Evolutionary conservation across 2,888 invertebrate species (phyloP).

Genomic region (Acronicta leporina): DNA sequence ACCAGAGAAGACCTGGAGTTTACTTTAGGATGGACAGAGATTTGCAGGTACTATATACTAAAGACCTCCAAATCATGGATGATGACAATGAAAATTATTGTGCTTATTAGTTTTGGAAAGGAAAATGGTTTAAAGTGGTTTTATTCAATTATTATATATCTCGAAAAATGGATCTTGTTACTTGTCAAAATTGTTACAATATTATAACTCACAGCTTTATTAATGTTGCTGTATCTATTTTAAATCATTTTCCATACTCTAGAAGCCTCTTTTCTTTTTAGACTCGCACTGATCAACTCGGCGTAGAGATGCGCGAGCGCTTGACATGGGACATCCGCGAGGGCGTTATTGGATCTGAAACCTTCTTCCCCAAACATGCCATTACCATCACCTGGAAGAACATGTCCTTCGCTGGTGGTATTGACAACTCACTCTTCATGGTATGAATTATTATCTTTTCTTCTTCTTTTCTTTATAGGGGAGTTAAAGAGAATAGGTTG

Average conservation of each 20-base stretch:
- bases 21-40: constrained; percentile 92
- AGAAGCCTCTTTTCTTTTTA: constrained; percentile 45
- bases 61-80: too few relatives aligned
- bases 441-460: constrained; percentile 76
- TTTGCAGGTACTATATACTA: constrained; percentile 72
- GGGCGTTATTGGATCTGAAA: constrained; percentile 97
- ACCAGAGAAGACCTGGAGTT: constrained; percentile 93
- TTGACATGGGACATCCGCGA: constrained; percentile 96
- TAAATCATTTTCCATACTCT: not conserved
- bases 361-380: constrained; percentile 97
- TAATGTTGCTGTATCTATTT: not conserved
- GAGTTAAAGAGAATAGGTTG: too few relatives aligned
- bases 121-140: too few relatives aligned
- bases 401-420: constrained; percentile 97
- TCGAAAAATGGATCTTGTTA: too few relatives aligned
- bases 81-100: too few relatives aligned
- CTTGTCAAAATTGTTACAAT: too few relatives aligned
- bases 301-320: constrained; percentile 95
- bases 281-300: constrained; percentile 94
- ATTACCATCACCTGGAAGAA: constrained; percentile 98
- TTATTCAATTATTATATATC: too few relatives aligned
- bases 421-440: constrained; percentile 92
- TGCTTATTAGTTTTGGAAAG: too few relatives aligned
- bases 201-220: too few relatives aligned
- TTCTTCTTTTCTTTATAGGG: too few relatives aligned